These are phyloP conservation scores for Manis javanica DNA, from an alignment of 2,797 vertebrate species.

Conservation along the genomic window DNA sequence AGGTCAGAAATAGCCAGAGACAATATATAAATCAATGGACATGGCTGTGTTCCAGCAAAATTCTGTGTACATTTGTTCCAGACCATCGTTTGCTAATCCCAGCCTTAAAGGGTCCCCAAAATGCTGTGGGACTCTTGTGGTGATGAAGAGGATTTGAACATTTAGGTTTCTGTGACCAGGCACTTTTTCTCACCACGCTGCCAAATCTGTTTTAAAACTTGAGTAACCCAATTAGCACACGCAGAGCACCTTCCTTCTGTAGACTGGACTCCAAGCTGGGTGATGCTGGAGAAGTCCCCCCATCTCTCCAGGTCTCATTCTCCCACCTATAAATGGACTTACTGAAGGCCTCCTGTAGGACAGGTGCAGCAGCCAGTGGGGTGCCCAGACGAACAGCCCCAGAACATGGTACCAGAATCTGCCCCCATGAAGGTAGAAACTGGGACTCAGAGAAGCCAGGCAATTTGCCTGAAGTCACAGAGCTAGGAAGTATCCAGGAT, in stretches of 20 bases:
- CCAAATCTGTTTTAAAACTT: neutral
- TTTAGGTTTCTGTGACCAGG: neutral
- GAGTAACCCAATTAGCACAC: neutral
- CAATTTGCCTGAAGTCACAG: neutral
- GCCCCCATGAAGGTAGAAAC: neutral
- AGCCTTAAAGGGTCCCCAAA: neutral
- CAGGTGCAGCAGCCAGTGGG: neutral
- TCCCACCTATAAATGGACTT: neutral
- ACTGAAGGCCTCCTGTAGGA: neutral
- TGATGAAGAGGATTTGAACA: neutral
- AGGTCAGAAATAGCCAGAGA: neutral
- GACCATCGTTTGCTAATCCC: neutral
- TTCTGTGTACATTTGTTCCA: neutral
- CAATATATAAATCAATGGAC: fast-evolving
- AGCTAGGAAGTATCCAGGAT: neutral
- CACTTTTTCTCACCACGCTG: neutral
- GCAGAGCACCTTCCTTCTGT: neutral
- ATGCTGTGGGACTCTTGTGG: neutral
- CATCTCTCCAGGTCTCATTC: neutral
- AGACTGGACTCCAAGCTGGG: neutral
- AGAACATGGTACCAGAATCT: neutral
- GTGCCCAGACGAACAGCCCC: neutral
- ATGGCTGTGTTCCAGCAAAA: neutral
- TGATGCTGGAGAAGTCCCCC: fast-evolving
- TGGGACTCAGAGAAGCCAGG: neutral